Percentiles rank a stretch among this genome's conserved stretches.
Evolutionary conservation across 2,113 vertebrate genomes (phyloP).

Genomic region (Phylloscopus trochilus): DNA sequence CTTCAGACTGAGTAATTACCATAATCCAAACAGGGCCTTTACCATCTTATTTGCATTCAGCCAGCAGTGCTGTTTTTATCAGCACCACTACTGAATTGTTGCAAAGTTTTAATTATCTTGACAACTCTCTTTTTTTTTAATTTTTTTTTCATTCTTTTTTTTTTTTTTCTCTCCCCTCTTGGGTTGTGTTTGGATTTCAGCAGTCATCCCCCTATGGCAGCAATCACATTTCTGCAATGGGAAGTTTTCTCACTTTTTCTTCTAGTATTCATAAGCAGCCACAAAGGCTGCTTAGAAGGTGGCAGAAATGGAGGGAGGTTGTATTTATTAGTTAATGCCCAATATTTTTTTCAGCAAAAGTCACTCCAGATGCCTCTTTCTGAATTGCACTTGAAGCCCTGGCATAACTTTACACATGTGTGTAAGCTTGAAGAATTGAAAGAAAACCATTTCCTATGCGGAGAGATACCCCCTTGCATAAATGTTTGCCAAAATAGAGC

Average conservation of each 20-base stretch:
- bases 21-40: slow-evolving; percentile 76
- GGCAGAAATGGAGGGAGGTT: neutral
- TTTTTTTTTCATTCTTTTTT: neutral
- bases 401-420: neutral
- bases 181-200: slow-evolving; percentile 52
- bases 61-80: slow-evolving; percentile 73
- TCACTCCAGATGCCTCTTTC: neutral
- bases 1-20: slow-evolving; percentile 81
- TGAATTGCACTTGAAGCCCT: neutral
- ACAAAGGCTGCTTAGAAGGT: neutral
- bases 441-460: slow-evolving; percentile 15
- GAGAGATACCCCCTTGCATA: slow-evolving; percentile 11
- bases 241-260: slow-evolving; percentile 9
- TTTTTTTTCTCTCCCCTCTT: neutral
- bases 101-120: slow-evolving; percentile 61
- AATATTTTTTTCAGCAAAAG: neutral
- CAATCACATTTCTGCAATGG: slow-evolving; percentile 1
- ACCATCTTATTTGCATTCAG: slow-evolving; percentile 68
- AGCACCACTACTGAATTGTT: slow-evolving; percentile 57
- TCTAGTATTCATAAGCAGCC: neutral
- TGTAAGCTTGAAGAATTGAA: slow-evolving; percentile 7
- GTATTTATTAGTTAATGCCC: slow-evolving; percentile 15
- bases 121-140: slow-evolving; percentile 16
- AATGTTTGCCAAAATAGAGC: slow-evolving; percentile 25
- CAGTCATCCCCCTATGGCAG: neutral